phyloP scores from a whole-genome alignment of 1,140 invertebrate species.

The Bombus waltoni region DNA sequence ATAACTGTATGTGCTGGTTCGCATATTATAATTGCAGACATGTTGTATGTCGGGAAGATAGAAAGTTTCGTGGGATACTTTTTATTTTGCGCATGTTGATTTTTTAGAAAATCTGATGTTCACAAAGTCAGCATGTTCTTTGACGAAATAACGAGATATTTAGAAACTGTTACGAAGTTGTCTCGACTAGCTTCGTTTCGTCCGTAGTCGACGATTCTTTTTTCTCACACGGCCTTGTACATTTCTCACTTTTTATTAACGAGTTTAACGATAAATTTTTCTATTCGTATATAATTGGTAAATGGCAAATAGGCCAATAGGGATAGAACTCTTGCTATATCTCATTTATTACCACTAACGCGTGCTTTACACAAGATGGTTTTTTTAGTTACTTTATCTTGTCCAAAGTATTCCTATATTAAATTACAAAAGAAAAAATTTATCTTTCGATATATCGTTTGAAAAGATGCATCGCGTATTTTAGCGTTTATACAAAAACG shows the following conservation, averaged over 20 bases:
- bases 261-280: slow-evolving; percentile 12
- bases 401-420: background rate
- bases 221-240: slow-evolving; percentile 15
- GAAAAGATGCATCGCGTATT: background rate
- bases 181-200: slow-evolving; percentile 19
- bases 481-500: slow-evolving; percentile 24
- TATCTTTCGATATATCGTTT: background rate
- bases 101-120: background rate
- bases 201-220: background rate
- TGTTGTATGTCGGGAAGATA: background rate
- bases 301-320: background rate
- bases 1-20: slow-evolving; percentile 41
- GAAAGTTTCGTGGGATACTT: background rate
- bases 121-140: background rate
- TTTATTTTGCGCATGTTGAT: slow-evolving; percentile 6
- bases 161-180: background rate
- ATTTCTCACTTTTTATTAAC: slow-evolving; percentile 15
- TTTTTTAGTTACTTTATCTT: background rate
- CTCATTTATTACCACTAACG: background rate
- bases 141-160: background rate
- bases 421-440: background rate
- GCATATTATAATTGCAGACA: background rate
- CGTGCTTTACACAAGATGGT: background rate
- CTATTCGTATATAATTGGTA: background rate
- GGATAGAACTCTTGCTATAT: background rate